Evolutionary conservation across 2,888 invertebrate genomes (phyloP).

Genomic region (Melanostoma scalare): DNA sequence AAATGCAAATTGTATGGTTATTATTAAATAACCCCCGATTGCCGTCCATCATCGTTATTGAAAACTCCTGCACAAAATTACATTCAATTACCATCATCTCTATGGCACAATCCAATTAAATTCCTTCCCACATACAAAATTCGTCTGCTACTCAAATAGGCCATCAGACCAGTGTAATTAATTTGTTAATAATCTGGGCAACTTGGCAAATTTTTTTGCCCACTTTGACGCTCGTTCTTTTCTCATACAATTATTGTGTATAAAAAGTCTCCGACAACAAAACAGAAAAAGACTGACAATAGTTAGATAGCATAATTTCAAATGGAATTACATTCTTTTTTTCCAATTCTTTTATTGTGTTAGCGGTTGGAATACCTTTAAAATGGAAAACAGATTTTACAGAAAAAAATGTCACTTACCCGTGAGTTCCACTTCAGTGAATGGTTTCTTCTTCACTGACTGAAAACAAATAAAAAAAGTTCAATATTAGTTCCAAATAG

Average conservation of each 20-base stretch:
- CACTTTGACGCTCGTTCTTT: neutral
- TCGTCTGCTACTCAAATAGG: neutral
- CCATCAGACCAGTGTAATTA: conserved; percentile 27
- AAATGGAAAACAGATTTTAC: conserved; percentile 5
- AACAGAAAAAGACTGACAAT: neutral
- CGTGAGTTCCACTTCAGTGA: conserved; percentile 81
- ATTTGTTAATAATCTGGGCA: conserved; percentile 47
- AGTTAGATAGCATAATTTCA: conserved; percentile 1
- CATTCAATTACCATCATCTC: conserved; percentile 48
- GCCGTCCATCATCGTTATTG: conserved; percentile 41
- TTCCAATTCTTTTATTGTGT: neutral
- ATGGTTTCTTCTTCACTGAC: conserved; percentile 82
- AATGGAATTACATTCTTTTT: conserved; percentile 1
- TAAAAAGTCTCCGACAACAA: neutral
- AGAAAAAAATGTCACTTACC: conserved; percentile 76
- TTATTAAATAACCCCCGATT: conserved; percentile 11
- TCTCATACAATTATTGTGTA: neutral
- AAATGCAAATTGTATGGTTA: neutral
- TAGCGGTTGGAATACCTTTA: conserved; percentile 10
- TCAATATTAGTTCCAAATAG: conserved; percentile 25
- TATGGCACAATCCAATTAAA: conserved; percentile 62
- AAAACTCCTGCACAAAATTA: conserved; percentile 48
- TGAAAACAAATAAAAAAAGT: conserved; percentile 74
- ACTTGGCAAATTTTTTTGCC: conserved; percentile 33
- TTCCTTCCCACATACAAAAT: conserved; percentile 4